Conservation (phyloP, 2,888 invertebrate species). For the Caenorhabditis imperialis region DNA sequence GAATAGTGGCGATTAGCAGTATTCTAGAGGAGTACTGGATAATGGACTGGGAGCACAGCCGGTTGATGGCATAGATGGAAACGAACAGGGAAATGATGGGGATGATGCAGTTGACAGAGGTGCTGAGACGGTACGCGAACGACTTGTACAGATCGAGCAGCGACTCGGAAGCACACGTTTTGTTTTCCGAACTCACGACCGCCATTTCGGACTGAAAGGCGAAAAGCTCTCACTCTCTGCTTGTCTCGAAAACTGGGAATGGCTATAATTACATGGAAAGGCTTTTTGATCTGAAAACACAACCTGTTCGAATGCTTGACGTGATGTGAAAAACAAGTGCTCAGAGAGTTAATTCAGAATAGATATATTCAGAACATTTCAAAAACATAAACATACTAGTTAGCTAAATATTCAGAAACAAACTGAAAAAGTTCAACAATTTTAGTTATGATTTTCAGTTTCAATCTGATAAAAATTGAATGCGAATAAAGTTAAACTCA, state of each 20-base stretch:
- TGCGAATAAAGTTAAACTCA: too few species aligned
- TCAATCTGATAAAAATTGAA: too few species aligned
- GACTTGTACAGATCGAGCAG: slow-evolving; percentile 22
- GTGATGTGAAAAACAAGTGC: too few species aligned
- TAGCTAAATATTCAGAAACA: too few species aligned
- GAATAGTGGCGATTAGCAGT: slow-evolving; percentile 26
- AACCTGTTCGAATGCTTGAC: too few species aligned
- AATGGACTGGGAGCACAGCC: slow-evolving; percentile 27
- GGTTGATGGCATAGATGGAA: background rate
- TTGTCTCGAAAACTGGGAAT: background rate
- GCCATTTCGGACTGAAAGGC: slow-evolving; percentile 15
- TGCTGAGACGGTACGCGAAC: background rate
- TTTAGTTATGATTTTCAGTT: too few species aligned
- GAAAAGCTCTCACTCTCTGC: too few species aligned
- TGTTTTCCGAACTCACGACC: slow-evolving; percentile 20
- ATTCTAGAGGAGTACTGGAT: slow-evolving; percentile 33
- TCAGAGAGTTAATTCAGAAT: too few species aligned
- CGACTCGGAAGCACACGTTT: slow-evolving; percentile 20
- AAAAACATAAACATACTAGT: too few species aligned
- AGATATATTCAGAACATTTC: too few species aligned
- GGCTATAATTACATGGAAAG: background rate
- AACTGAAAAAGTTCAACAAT: too few species aligned
- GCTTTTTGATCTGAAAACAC: too few species aligned
- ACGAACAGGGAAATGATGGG: slow-evolving; percentile 15
- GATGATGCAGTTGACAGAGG: slow-evolving; percentile 7